Conservation (phyloP, 2,113 vertebrate species). For the Charadrius vociferus region DNA sequence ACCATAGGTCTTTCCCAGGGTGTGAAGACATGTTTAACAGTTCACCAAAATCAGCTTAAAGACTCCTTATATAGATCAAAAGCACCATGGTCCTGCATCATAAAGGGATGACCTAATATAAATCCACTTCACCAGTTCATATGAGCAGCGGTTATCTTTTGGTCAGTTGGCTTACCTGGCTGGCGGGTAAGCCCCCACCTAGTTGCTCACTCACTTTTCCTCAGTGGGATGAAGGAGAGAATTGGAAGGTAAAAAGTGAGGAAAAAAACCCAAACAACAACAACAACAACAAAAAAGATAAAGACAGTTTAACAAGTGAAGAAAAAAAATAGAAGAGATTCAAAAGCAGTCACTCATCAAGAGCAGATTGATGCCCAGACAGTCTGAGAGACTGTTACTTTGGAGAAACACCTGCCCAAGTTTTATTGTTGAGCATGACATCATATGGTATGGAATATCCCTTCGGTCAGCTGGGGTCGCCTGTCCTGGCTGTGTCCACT, state of each 20-base stretch:
- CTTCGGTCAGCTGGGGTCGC: neutral
- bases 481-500: neutral
- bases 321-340: neutral
- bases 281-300: neutral
- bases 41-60: too few species aligned
- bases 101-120: too few species aligned
- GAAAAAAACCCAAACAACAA: too few species aligned
- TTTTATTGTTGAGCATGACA: neutral
- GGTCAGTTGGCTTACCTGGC: too few species aligned
- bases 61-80: too few species aligned
- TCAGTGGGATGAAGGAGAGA: neutral
- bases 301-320: neutral
- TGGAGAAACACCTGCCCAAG: neutral
- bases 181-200: too few species aligned
- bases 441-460: neutral
- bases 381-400: neutral
- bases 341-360: neutral
- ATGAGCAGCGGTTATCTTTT: too few species aligned
- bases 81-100: too few species aligned
- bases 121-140: too few species aligned
- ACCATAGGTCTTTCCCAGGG: neutral
- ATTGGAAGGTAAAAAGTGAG: neutral
- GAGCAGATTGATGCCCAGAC: neutral
- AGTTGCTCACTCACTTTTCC: too few species aligned
- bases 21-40: too few species aligned